Conservation (phyloP, 2,113 vertebrate genomes). For the Malaclemys terrapin region DNA sequence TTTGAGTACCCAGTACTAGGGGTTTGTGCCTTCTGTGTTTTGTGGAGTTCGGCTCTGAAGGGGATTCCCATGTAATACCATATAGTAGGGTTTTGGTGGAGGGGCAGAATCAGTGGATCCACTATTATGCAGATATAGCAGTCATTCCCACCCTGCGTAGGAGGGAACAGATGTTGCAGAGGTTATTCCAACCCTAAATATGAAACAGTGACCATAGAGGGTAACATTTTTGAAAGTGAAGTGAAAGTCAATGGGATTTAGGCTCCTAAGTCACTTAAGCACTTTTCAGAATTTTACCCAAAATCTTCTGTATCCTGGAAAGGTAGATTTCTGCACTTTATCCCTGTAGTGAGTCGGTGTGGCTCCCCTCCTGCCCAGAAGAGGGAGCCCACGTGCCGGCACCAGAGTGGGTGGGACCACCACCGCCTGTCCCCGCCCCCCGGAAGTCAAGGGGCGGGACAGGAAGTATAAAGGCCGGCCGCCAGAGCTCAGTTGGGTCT, state of each 20-base stretch:
- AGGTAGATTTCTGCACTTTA: not conserved
- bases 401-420: too few species aligned
- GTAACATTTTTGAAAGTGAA: not conserved
- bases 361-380: too few species aligned
- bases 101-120: not conserved
- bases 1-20: not conserved
- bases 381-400: too few species aligned
- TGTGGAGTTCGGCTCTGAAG: not conserved
- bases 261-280: not conserved
- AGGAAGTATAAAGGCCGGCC: too few species aligned
- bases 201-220: not conserved
- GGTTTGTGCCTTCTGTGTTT: not conserved
- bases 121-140: not conserved
- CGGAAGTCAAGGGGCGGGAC: too few species aligned
- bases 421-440: too few species aligned
- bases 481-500: too few species aligned
- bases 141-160: fast-evolving
- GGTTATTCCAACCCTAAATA: not conserved
- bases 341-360: too few species aligned
- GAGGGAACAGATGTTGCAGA: not conserved
- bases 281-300: not conserved
- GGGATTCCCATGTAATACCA: not conserved
- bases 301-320: not conserved
- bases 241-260: not conserved
- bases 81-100: not conserved